These are phyloP conservation scores for Sarcophilus harrisii DNA, from an alignment of 2,797 vertebrate species.

Conservation along the genomic window DNA sequence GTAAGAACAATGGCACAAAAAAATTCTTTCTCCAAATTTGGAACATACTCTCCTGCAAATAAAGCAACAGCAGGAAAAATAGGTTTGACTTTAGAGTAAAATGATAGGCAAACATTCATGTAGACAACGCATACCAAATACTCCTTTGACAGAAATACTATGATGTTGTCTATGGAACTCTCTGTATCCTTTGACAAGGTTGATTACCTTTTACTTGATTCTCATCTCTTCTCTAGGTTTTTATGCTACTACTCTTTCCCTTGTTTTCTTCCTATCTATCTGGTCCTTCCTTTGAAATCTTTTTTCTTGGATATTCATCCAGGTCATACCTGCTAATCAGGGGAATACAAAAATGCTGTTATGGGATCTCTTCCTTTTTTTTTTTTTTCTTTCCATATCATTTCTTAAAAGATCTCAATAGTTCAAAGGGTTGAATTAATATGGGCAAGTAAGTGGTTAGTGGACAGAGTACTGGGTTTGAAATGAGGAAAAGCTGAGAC, in stretches of 20 bases:
- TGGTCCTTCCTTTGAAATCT: background rate
- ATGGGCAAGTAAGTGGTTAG: background rate
- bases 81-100: background rate
- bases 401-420: background rate
- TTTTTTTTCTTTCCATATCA: no score
- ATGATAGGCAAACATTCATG: background rate
- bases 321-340: background rate
- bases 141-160: background rate
- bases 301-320: background rate
- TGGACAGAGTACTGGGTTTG: background rate
- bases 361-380: background rate
- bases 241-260: background rate
- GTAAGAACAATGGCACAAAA: background rate
- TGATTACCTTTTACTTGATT: background rate
- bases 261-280: background rate
- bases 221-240: background rate
- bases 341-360: background rate
- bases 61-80: background rate
- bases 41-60: background rate
- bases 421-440: background rate
- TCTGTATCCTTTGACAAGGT: background rate
- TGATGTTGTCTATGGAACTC: background rate
- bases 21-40: background rate
- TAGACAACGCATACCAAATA: background rate
- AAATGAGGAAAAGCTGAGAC: background rate